Conservation (phyloP, 2,797 vertebrate genomes). For the Oceanodroma leucorhoa region DNA sequence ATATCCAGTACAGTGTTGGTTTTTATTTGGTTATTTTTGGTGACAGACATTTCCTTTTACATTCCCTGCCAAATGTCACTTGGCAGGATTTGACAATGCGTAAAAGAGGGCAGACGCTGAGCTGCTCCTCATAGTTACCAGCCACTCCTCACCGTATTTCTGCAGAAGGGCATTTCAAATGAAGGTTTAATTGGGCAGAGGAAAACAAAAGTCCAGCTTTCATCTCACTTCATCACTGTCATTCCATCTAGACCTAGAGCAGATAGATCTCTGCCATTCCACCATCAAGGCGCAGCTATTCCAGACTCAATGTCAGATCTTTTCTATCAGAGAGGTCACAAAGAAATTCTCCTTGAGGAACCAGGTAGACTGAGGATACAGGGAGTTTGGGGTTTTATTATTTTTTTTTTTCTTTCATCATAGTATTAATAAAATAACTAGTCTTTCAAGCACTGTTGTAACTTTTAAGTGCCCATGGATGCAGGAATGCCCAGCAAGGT, state of each 20-base stretch:
- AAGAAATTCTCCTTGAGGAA: neutral
- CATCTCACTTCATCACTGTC: neutral
- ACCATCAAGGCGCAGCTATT: neutral
- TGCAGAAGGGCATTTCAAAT: neutral
- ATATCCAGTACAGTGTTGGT: neutral
- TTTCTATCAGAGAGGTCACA: neutral
- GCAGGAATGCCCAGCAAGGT: neutral
- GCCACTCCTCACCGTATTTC: neutral
- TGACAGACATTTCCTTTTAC: neutral
- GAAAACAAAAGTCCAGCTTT: neutral
- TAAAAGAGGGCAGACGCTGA: neutral
- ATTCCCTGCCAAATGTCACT: neutral
- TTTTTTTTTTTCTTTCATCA: neutral
- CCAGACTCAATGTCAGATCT: neutral
- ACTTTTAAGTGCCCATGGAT: neutral
- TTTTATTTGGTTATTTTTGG: neutral
- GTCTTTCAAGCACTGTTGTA: neutral
- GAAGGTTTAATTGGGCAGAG: neutral
- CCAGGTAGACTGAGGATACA: neutral
- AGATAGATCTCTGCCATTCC: neutral
- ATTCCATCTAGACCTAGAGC: neutral
- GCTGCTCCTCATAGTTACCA: neutral
- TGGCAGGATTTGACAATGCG: neutral
- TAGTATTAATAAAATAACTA: neutral
- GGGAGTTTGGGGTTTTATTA: accelerated